Evolutionary conservation across 2,113 vertebrate species (phyloP), one percentile per base, ranked within the genome.

Genomic region (Pseudorasbora parva): DNA sequence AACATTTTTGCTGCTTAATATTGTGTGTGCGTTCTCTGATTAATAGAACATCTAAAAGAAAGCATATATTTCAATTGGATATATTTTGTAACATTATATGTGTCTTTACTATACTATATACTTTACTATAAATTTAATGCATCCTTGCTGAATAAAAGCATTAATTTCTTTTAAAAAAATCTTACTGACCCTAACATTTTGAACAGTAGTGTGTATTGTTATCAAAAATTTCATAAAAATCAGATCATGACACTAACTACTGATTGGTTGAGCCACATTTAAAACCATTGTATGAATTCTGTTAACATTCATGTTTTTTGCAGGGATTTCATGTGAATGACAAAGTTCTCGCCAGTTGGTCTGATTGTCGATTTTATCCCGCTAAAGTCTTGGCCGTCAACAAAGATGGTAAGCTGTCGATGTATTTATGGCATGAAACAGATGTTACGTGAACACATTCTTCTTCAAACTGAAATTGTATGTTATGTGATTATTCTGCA

Each of bases 341-440:
- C 68, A 96, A 97, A 87, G 97, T 99, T 8, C 90, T 99, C 89
- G 98, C 98, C 21, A 98, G 98, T 91, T 99, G 98, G 98, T 98
- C 97, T 41, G 98, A 99, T 89, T 99, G 98, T 92, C 96, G 98
- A 84, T 99, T 98, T 93, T 99, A 99, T 87, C 97, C 97, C 66
- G 98, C 98, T 87, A 99, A 95, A 93, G 97, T 99, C 85, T 94
- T 96, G 91, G 94, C 96, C 1, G 95, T 98, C 90, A 97, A 98
- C 91, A 98, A 96, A 94, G 97, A 99, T 94, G 96, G 98, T 99
- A 93, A 92, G 96, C 12, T 41, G 10, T 72, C 41, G 56, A 10
- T 66, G 7, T 79, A 33, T n/a, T 64, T 27, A 30, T 45, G 33
- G 1, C 66, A 69, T 49, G 4, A 71, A 66, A 23, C 15, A 41